Evolutionary conservation across 2,888 invertebrate species (phyloP).

Genomic region (Cataglyphis altisquamis): DNA sequence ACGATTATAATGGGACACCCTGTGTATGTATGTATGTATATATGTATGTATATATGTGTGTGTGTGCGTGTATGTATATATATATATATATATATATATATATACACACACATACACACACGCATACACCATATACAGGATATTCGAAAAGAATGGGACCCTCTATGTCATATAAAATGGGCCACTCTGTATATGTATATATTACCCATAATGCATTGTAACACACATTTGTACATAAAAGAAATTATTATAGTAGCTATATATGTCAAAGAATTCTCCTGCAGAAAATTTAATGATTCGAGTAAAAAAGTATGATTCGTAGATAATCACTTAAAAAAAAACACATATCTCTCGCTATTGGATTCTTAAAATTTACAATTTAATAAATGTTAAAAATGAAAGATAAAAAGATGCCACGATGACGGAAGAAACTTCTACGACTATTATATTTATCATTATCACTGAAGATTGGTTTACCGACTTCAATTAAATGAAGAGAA

Average conservation of each 20-base stretch:
- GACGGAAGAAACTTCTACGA: slow-evolving; percentile 73
- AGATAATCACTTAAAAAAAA: neutral
- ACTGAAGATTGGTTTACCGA: slow-evolving; percentile 70
- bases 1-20: too few species aligned
- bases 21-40: too few species aligned
- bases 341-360: slow-evolving; percentile 62
- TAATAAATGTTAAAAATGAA: slow-evolving; percentile 54
- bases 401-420: slow-evolving; percentile 28
- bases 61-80: too few species aligned
- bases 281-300: neutral
- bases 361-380: slow-evolving; percentile 83
- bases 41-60: too few species aligned
- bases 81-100: neutral
- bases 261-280: neutral
- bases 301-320: neutral
- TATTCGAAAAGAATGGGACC: too few species aligned
- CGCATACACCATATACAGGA: too few species aligned
- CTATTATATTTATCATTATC: slow-evolving; percentile 74
- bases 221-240: slow-evolving; percentile 22
- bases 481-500: slow-evolving; percentile 77
- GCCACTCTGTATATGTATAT: neutral
- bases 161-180: too few species aligned
- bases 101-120: neutral
- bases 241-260: slow-evolving; percentile 1
- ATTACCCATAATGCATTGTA: slow-evolving; percentile 4